Base-by-base conservation (phyloP, 1,140 invertebrate genomes). In the Zaprionus ghesquierei region DNA sequence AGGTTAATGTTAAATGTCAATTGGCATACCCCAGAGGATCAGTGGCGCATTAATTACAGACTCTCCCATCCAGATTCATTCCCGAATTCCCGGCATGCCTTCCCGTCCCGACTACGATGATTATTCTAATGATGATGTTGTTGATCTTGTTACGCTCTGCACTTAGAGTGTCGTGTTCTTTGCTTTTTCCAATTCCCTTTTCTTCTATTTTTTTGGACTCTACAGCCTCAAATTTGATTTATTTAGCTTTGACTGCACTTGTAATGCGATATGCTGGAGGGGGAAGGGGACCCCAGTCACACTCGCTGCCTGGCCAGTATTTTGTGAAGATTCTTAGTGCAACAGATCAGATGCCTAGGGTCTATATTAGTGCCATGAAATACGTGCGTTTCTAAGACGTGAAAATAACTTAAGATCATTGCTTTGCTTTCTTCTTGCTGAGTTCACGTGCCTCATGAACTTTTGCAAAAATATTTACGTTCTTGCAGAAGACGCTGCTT, bases 1-100 rank as follows among this genome's bases (percentile, higher is more conserved):
- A 89, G 84, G 84, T 89, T 89, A 80, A 89, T 89, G 84, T 89
- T 89, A 89, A 89, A 89, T 89, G 84, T 89, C 84, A 89, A 89
- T 89, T 84, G 84, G 80, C 66, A 84, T 89, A 80, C 84, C 80
- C 84, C 56, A 65, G 84, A 84, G 84, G 73, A 89, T 87, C 79
- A 75, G 76, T 69, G 69, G 55, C 41, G 84, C 82, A 87, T 87
- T 87, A 77, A 89, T 87, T 82, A 87, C 79, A 63, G 20, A 35
- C 54, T 31, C 61, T 41, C 33, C 60, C 51, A 79, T 71, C 49
- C 27, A 20, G 18, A 62, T 51, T 13, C 58, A 64, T 54, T 54
- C 56, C 31, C 33, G 10, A 51, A 27, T 29, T 41, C 23, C 25
- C 44, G 9, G 13, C 29, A 27, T 31, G 29, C 22, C 12, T 54